phyloP scores from a whole-genome alignment of 2,113 vertebrate genomes.

The Cettia cetti region DNA sequence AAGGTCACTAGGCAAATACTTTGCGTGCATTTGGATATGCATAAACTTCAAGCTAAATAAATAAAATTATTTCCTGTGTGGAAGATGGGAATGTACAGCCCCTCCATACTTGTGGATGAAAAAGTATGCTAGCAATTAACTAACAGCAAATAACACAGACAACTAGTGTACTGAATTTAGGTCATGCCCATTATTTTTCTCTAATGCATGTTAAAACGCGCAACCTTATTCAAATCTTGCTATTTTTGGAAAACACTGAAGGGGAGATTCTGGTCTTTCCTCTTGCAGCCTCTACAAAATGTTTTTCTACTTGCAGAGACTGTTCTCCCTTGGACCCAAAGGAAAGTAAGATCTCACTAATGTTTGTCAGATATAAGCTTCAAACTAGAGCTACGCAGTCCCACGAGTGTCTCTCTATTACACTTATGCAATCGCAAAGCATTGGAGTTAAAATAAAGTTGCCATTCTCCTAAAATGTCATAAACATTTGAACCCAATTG shows the following conservation, averaged over 20 bases:
- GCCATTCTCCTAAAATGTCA: background rate
- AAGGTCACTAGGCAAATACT: background rate
- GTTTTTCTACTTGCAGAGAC: conserved; percentile 36
- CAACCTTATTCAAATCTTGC: background rate
- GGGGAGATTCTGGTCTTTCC: conserved; percentile 58
- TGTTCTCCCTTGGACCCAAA: conserved; percentile 15
- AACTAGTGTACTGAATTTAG: background rate
- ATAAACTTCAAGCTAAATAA: background rate
- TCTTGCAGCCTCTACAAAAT: conserved; percentile 38
- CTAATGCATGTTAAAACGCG: background rate
- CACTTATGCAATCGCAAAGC: background rate
- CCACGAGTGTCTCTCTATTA: background rate
- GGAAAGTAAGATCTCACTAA: conserved; percentile 21
- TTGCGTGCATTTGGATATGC: background rate
- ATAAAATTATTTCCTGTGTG: background rate
- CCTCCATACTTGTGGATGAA: background rate
- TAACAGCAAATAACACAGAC: background rate
- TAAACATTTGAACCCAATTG: background rate
- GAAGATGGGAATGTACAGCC: background rate
- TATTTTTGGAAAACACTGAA: conserved; percentile 52
- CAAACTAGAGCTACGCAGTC: background rate
- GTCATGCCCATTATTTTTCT: background rate
- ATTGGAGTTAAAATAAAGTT: background rate
- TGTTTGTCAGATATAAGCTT: conserved; percentile 28
- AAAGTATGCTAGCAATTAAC: background rate